Evolutionary conservation across 2,113 vertebrate species (phyloP), one percentile per base, ranked within the genome.

Genomic region (Festucalex cinctus): DNA sequence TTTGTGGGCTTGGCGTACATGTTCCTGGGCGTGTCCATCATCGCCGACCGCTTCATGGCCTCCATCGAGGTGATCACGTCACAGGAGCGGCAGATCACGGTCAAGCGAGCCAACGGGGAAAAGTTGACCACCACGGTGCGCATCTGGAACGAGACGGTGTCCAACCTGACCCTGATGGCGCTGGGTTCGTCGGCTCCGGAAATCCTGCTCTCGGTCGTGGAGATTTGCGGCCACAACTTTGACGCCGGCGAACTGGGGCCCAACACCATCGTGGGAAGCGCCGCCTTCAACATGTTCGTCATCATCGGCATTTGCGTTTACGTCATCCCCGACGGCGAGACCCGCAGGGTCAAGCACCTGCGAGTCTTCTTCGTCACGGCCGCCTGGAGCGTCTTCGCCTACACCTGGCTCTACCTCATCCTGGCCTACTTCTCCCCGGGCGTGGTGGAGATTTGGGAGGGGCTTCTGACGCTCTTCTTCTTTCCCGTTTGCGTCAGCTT

Each of bases 1-100:
- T 98, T 99, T 54, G 91, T 97, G 69, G 97, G 94, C 0, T 81
- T 99, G 89, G 90, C 90, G 12, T 99, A 98, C 85, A 98, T 98
- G 96, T 99, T 99, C 84, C 86, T 99, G 10, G 97, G 97, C 0
- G 97, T 99, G 16, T 99, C 97, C 36, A 98, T 99, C 85, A 94
- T 99, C 28, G 97, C 97, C 0, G 97, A 99, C 65, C 94, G 97
- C 65, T 99, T 99, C 88, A 99, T 99, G 97, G 93, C 97, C 1
- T 99, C 97, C 54, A 99, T 99, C 2, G 97, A 99, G 88, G 96
- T 99, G 81, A 99, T 99, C 78, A 99, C 97, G 0, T 99, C 97
- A 14, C 97, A 99, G 72, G 96, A 98, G 75, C 91, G 94, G 80
- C 93, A 93, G 81, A 95, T 99, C 74, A 97, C 94, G 41, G 95